Evolutionary conservation across 2,888 invertebrate species (phyloP).

Genomic region (Anaspis maculata): DNA sequence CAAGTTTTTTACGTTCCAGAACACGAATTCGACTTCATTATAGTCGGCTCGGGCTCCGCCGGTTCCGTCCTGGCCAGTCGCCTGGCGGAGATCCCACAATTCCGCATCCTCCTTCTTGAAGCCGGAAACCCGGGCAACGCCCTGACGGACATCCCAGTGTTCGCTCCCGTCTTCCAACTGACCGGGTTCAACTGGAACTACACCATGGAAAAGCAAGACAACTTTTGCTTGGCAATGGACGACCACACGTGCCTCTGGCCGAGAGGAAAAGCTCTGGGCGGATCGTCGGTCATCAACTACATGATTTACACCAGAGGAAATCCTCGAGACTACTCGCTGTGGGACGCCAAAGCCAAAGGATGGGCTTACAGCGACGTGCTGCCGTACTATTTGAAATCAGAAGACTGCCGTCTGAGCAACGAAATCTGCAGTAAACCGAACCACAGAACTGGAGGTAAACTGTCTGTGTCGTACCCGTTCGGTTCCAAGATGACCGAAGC

Average conservation of each 20-base stretch:
- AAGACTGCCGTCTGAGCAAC: constrained; percentile 41
- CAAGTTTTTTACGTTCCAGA: no score
- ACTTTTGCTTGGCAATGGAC: constrained; percentile 11
- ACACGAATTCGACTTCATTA: constrained; percentile 38
- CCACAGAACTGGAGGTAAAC: constrained; percentile 53
- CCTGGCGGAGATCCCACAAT: constrained; percentile 41
- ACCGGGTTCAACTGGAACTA: constrained; percentile 41
- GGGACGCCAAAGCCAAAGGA: constrained; percentile 38
- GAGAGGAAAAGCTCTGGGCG: constrained; percentile 51
- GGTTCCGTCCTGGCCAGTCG: constrained; percentile 46
- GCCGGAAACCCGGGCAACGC: constrained; percentile 30
- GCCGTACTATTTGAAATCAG: constrained; percentile 54
- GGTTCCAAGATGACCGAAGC: constrained; percentile 39
- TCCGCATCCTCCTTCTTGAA: constrained; percentile 34
- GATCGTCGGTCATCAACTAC: constrained; percentile 34
- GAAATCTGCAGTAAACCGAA: constrained; percentile 40
- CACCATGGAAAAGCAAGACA: constrained; percentile 33
- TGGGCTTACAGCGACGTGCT: constrained; percentile 53
- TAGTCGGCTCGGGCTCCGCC: constrained; percentile 44
- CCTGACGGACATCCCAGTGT: constrained; percentile 36
- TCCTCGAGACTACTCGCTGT: constrained; percentile 60
- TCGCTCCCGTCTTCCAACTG: constrained; percentile 37
- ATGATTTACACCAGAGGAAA: constrained; percentile 53
- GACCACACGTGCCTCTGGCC: constrained; percentile 39
- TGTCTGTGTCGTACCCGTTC: constrained; percentile 53